phyloP scores from a whole-genome alignment of 2,888 invertebrate genomes.

The Cosmopolites sordidus region DNA sequence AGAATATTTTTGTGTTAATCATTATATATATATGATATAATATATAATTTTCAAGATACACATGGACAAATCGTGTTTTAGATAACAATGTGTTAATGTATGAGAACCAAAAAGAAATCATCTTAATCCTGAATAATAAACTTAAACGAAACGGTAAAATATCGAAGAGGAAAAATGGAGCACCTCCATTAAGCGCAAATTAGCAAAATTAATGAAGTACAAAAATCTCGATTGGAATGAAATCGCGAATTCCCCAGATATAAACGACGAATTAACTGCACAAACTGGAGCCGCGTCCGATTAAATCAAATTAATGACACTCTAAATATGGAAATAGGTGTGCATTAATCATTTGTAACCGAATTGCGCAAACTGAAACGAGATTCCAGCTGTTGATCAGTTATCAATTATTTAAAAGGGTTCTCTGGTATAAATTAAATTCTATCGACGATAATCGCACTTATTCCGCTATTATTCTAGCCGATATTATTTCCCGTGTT shows the following conservation, averaged over 20 bases:
- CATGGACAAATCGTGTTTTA: no score
- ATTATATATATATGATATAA: no score
- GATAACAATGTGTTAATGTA: no score
- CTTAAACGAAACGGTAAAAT: no score
- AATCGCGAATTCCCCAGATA: conserved; percentile 6
- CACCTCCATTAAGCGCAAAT: neutral
- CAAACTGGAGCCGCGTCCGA: conserved; percentile 14
- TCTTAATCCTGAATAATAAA: no score
- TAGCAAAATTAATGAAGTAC: conserved; percentile 5
- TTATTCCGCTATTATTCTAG: conserved; percentile 13
- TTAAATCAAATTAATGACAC: conserved; percentile 19
- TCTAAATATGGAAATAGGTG: conserved; percentile 20
- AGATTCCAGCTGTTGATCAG: conserved; percentile 20
- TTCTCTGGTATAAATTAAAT: conserved; percentile 16
- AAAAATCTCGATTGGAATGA: conserved; percentile 1
- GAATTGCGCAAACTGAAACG: conserved; percentile 16
- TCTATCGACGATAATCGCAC: conserved; percentile 15
- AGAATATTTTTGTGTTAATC: no score
- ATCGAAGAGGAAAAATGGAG: neutral
- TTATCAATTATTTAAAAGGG: conserved; percentile 18
- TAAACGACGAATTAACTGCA: conserved; percentile 15
- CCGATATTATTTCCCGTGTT: conserved; percentile 14
- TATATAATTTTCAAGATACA: no score
- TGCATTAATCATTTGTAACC: conserved; percentile 21
- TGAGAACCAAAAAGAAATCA: no score